Evolutionary conservation across 2,888 invertebrate species (phyloP).

Genomic region (Horisme vitalbata): DNA sequence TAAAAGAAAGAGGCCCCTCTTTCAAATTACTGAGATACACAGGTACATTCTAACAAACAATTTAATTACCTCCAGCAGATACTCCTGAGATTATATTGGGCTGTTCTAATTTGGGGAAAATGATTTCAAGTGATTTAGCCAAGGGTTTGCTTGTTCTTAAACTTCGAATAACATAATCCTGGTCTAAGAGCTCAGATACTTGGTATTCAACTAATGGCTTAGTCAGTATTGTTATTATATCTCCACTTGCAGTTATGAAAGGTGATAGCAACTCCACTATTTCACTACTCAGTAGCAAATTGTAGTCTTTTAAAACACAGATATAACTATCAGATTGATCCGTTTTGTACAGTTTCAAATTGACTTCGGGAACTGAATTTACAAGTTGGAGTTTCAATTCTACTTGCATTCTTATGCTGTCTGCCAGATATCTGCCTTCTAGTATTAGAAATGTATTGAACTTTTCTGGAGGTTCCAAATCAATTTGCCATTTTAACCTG

Average conservation of each 20-base stretch:
- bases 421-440: slow-evolving; percentile 67
- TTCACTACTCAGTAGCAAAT: slow-evolving; percentile 63
- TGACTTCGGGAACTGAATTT: slow-evolving; percentile 54
- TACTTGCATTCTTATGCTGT: slow-evolving; percentile 49
- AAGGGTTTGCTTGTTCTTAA: slow-evolving; percentile 45
- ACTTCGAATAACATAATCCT: slow-evolving; percentile 57
- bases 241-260: slow-evolving; percentile 48
- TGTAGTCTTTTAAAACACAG: slow-evolving; percentile 63
- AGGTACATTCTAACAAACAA: slow-evolving; percentile 13
- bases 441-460: slow-evolving; percentile 61
- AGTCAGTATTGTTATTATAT: slow-evolving; percentile 60
- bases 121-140: slow-evolving; percentile 32
- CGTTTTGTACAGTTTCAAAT: slow-evolving; percentile 56
- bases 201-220: slow-evolving; percentile 70
- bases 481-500: slow-evolving; percentile 59
- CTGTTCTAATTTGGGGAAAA: slow-evolving; percentile 66
- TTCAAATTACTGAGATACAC: no score
- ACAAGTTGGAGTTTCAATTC: slow-evolving; percentile 46
- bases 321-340: slow-evolving; percentile 50
- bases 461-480: slow-evolving; percentile 39
- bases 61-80: slow-evolving; percentile 69
- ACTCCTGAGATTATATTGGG: slow-evolving; percentile 76
- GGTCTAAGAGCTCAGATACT: slow-evolving; percentile 38
- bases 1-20: no score
- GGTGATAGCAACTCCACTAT: slow-evolving; percentile 60